Base-by-base conservation (phyloP, 2,113 vertebrate genomes). In the Scortum barcoo region DNA sequence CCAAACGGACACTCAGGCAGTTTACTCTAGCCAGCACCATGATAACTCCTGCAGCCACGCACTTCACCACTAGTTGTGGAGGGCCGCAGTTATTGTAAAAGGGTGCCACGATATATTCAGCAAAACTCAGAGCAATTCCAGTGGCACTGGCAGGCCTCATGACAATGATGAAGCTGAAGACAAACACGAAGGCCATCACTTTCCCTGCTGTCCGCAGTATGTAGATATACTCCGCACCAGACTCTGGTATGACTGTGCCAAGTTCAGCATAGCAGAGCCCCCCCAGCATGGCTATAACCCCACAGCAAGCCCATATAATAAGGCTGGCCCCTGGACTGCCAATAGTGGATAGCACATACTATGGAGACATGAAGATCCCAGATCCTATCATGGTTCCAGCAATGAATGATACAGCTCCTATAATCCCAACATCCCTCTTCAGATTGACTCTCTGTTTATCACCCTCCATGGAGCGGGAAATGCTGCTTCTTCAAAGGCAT, bases 241-340 rank as follows among this genome's bases (percentile, higher is more conserved):
- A 97, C 54, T 97, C 94, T 38, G 95, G 94, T 61, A 98, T 95
- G 67, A 96, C 72, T 1, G 96, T 96, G 36, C 96, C 96, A 68
- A 99, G 93, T 78, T 98, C 97, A 50, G 95, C 95, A 0, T 96
- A 97, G 1, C 96, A 96, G 78, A 97, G 92, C 1, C 96, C 94
- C 19, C 94, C 96, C 30, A 97, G 79, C 86, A 85, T 91, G 74
- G 94, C 88, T 83, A 97, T 62, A 57, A 97, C 1, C 0, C 97
- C 97, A 69, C 96, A 96, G 0, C 72, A 85, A 26, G 94, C 89
- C 97, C 97, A 98, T 20, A 97, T 90, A 5, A 96, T 5, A 4
- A 98, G 93, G 82, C 96, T 96, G 77, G 95, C 95, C 12, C 95
- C 95, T 0, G 97, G 96, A 68, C 95, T 97, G 20, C 96, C 96